Evolutionary conservation across 2,888 invertebrate species (phyloP).

Genomic region (Aleiodes leptofemur): DNA sequence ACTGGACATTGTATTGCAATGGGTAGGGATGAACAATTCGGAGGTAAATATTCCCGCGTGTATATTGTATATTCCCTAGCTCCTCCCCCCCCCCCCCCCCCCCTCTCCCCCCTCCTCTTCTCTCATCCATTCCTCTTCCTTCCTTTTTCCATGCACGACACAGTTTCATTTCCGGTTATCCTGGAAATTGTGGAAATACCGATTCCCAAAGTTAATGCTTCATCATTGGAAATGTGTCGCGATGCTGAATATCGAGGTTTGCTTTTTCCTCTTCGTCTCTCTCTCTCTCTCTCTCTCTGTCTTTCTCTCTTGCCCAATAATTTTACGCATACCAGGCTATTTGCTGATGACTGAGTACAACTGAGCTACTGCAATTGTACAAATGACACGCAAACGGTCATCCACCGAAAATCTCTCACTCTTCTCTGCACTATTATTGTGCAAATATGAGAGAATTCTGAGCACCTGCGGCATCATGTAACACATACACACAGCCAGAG

Average conservation of each 20-base stretch:
- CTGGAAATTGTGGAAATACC: constrained; percentile 4
- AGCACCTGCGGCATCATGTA: constrained; percentile 25
- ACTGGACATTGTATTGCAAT: constrained; percentile 6
- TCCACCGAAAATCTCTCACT: background rate
- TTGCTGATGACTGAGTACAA: no score
- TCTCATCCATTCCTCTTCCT: background rate
- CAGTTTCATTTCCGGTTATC: constrained; percentile 55
- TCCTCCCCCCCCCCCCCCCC: background rate
- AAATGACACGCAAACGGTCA: background rate
- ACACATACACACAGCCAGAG: background rate
- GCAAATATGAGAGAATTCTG: background rate
- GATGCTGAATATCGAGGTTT: no score
- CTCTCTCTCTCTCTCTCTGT: no score
- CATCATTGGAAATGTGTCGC: background rate
- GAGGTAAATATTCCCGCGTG: constrained; percentile 23
- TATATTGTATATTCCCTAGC: constrained; percentile 4
- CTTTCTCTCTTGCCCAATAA: background rate
- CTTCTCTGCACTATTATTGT: constrained; percentile 17
- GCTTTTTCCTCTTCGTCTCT: no score
- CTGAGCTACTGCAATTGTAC: background rate
- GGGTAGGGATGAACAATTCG: constrained; percentile 2
- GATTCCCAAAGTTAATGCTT: constrained; percentile 10
- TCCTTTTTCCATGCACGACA: constrained; percentile 43
- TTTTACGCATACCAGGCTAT: no score
- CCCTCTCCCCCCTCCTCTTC: background rate